Evolutionary conservation across 2,888 invertebrate species (phyloP), one percentile per base, ranked within the genome.

Genomic region (Trichopoda pennipes): DNA sequence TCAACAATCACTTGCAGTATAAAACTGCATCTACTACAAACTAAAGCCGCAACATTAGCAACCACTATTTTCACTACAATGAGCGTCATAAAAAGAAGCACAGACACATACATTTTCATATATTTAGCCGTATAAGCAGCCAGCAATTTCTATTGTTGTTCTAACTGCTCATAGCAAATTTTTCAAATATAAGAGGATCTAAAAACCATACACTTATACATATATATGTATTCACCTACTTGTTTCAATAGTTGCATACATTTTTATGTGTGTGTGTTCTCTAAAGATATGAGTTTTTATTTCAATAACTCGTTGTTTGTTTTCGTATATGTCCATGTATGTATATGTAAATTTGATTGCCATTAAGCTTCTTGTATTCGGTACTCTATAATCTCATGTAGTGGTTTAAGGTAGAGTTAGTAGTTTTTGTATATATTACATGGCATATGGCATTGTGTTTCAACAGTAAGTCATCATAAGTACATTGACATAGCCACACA

Each of bases 1-100:
- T 79, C 79, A 79, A 76, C 79, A 72, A 79, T 82, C 82, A 82
- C 79, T 82, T 82, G 82, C 82, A 82, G 72, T 58, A 64, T 38
- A 35, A 77, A 79, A 79, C 82, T 79, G 61, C 82, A 82, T 75
- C 75, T 76, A 61, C 82, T 79, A 56, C 61, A 79, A 73, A 79
- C 72, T 70, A 44, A 68, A 76, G 79, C 79, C 79, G 68, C 82
- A 82, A 63, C 75, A 75, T 72, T 79, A 79, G 79, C 79, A 82
- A 72, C 82, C 74, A 68, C 77, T 74, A 74, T 58, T 70, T 68
- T 53, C 56, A 21, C 47, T 51, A 44, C 53, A 42, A 21, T 35
- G 49, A 63, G n/a, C 38, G n/a, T 8, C 32, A 63, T 56, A 35
- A 72, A 53, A 64, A 35, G 58, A 32, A 32, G 53, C 14, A 49